Percentiles rank a stretch among this genome's conserved stretches.
phyloP scores from a whole-genome alignment of 64 coral and sea anemone genomes.

The Montipora cactus region DNA sequence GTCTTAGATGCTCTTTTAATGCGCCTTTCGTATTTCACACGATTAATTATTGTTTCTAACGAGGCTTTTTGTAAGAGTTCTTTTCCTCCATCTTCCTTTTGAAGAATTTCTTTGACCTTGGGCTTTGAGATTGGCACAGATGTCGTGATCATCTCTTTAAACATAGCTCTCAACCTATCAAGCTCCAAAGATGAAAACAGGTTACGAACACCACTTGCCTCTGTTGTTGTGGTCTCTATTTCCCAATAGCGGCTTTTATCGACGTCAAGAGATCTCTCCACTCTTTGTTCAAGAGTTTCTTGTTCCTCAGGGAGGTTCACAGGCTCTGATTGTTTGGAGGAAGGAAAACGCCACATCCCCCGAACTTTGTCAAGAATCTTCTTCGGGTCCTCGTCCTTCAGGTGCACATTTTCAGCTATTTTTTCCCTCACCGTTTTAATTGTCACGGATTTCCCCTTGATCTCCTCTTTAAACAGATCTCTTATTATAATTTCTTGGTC shows the following conservation, averaged over 20 bases:
- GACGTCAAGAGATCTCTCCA: conserved; percentile 18
- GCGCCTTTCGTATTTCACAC: conserved; percentile 17
- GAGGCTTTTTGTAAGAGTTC: too few relatives aligned
- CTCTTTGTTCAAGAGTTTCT: conserved; percentile 14
- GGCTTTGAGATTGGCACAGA: conserved; percentile 48
- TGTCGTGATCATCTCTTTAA: conserved; percentile 37
- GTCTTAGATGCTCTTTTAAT: not conserved
- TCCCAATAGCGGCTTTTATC: not conserved
- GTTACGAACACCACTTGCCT: conserved; percentile 31
- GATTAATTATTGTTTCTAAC: conserved; percentile 7
- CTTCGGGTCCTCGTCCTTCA: conserved; percentile 36
- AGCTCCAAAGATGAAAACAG: conserved; percentile 18
- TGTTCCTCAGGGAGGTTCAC: conserved; percentile 36
- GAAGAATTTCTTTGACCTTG: conserved; percentile 21
- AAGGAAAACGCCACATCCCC: conserved; percentile 28
- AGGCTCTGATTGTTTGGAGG: conserved; percentile 42
- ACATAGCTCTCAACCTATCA: conserved; percentile 17
- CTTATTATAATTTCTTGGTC: conserved; percentile 37
- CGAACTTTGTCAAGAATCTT: conserved; percentile 50
- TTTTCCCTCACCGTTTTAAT: conserved; percentile 41
- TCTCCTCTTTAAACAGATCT: conserved; percentile 37
- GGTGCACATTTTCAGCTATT: conserved; percentile 9
- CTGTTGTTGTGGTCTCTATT: conserved; percentile 19
- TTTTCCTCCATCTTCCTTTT: conserved; percentile 13
- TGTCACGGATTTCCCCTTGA: conserved; percentile 26